Evolutionary conservation across 2,888 invertebrate genomes (phyloP).

Genomic region (Mimumesa dahlbomi): DNA sequence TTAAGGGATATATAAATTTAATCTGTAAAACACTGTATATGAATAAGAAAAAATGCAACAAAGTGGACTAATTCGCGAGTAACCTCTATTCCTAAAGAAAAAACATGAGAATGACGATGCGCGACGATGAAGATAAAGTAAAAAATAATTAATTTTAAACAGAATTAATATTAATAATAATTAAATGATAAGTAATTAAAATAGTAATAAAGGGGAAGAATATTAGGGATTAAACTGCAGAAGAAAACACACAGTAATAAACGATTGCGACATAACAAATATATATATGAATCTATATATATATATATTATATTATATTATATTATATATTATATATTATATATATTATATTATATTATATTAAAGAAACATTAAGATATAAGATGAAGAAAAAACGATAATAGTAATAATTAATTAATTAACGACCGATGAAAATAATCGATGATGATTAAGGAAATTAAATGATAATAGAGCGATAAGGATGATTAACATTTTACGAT

Average conservation of each 20-base stretch:
- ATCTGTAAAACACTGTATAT: slow-evolving; percentile 42
- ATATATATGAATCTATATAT: no score
- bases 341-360: no score
- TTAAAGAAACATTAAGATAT: neutral
- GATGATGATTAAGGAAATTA: slow-evolving; percentile 23
- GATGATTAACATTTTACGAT: slow-evolving; percentile 41
- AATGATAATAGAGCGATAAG: slow-evolving; percentile 32
- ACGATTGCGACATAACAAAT: no score
- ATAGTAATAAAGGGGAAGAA: slow-evolving; percentile 26
- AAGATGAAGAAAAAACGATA: slow-evolving; percentile 1
- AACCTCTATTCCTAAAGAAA: slow-evolving; percentile 61
- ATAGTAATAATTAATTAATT: slow-evolving; percentile 9
- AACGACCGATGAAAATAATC: neutral
- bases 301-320: no score
- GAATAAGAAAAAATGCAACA: slow-evolving; percentile 52
- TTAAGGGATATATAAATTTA: neutral
- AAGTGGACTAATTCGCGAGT: slow-evolving; percentile 56
- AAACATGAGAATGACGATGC: slow-evolving; percentile 8
- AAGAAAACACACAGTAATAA: neutral
- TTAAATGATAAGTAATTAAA: slow-evolving; percentile 18
- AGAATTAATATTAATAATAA: slow-evolving; percentile 44
- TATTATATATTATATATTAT: no score
- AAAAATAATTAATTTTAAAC: slow-evolving; percentile 58
- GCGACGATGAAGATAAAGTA: neutral
- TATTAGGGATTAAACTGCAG: neutral